Base-by-base conservation (phyloP, 1,140 invertebrate genomes). In the Apis laboriosa region DNA sequence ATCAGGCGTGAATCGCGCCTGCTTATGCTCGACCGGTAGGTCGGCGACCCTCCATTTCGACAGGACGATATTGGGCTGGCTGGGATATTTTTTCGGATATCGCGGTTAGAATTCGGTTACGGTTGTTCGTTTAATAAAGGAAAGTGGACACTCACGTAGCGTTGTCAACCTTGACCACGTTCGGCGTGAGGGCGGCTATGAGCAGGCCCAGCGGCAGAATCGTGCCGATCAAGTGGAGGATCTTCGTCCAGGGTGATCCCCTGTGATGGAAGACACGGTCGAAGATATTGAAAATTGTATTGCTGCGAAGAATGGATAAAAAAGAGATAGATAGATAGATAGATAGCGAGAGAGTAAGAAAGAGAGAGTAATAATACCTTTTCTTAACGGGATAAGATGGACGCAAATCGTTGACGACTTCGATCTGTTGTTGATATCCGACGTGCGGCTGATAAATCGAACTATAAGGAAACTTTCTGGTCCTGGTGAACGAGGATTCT, bases 201-300 rank as follows among this genome's bases (percentile, higher is more conserved):
- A 94, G 90, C 63, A 94, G 83, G 49, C 94, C 94, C 17, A 94
- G 81, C 0, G 94, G 94, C 53, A 94, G 71, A 73, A 94, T 92
- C 53, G 93, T 89, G 24, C 93, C 91, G 73, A 94, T 91, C 53
- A 94, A 82, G 63, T 92, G 92, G 19, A 94, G 77, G 7, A 94
- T 92, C 82, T 94, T 94, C 77, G 91, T 93, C 93, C 92, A 94
- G 4, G 92, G 88, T 49, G 91, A 91, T 19, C 90, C 28, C 58
- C 92, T 93, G 73, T 1, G 75, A 89, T 9, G 11, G 2, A 49
- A 21, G 9, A 34, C 28, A 34, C 28, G 34, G 34, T 43, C 34
- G 34, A 43, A 43, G 8, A 58, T 0, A 19, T 58, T 9, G 19
- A 8, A 58, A 19, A 19, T 58, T 19, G 21, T 8, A 58, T 3